Base-by-base conservation (phyloP, 2,113 vertebrate species). In the Hippoglossus stenolepis region DNA sequence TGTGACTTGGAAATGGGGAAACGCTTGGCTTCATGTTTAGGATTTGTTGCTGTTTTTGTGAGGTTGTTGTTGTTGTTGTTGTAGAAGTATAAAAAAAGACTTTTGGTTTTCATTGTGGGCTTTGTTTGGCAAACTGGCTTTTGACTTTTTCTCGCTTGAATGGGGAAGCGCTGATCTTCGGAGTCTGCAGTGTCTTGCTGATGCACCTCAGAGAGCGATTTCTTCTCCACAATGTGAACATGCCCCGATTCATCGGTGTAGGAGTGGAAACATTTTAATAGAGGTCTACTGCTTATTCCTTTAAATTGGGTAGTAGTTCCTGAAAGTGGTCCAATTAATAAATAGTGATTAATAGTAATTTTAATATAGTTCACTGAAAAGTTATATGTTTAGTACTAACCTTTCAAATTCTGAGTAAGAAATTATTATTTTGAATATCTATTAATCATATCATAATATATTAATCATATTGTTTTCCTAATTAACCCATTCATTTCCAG, bases 141-240 rank as follows among this genome's bases (percentile, higher is more conserved):
- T 71, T 76, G 38, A 65, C 21, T 72, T 83, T 69, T 78, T 56
- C 77, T 72, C 45, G 20, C 56, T 57, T 68, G 62, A 86, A n/a
- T 70, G 65, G 31, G 17, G 54, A 61, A 17, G 35, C 57, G 21
- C 14, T 40, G 23, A 56, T 47, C 66, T 35, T 40, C 20, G 35
- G 64, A 56, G 45, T 49, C 45, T 49, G 45, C 13, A 18, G 45
- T 49, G 45, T 5, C 18, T 49, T 7, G 45, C 15, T 17, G 45
- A 18, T 18, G 45, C 45, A 43, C 11, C 11, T 43, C 40, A 13
- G 47, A 17, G 47, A 51, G 18, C 18, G 20, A 54, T 54, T 54
- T n/a, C 51, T 54, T 54, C n/a, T 51, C 47, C 18, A 18, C 47
- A 18, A 15, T 17, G 17, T 18, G 47, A 54, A 54, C 51, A 54